Evolutionary conservation across 2,797 vertebrate species (phyloP), one percentile per base, ranked within the genome.

Genomic region (Chaunax sp.): DNA sequence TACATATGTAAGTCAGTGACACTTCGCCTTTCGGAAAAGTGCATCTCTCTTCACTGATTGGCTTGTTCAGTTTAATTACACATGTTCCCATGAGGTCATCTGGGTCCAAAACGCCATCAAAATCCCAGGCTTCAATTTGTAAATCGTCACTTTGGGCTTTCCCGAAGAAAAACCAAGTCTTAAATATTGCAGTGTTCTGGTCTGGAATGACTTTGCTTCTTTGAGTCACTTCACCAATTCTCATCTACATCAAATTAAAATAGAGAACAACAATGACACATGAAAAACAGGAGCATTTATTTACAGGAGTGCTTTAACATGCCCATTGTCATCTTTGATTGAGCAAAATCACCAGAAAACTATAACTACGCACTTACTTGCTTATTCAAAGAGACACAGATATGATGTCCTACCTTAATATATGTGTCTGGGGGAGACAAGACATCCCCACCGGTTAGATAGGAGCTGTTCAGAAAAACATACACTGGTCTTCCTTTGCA

Each of bases 371-470:
- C 6, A 35, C 3, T 35, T 35, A 35, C 3, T 10, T 35, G 9
- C 33, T 9, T 35, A 35, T 35, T 35, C 12, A 35, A 35, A 11
- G 33, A 35, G 33, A 35, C 33, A 35, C 12, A 5, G 33, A 35
- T 35, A 11, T 10, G 12, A 33, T 4, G 4, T 19, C 28, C 6
- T 52, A 52, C 50, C 50, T 33, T n/a, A 19, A 52, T 22, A 6
- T 51, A 51, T 13, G 50, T 52, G 50, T 52, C 50, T 52, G 50
- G 50, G 15, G 18, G 5, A 11, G 19, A 45, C 9, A 33, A 52
- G 10, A 12, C n/a, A 33, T 33, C 50, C 11, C 9, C 50, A n/a
- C 11, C 12, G 4, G 2, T 52, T 15, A 52, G 6, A 33, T 30
- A 33, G 9, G 26, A 51, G 9, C 50, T 33, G 26, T 52, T 28